phyloP scores from a whole-genome alignment of 2,113 vertebrate species.

The Micronycteris hirsuta region DNA sequence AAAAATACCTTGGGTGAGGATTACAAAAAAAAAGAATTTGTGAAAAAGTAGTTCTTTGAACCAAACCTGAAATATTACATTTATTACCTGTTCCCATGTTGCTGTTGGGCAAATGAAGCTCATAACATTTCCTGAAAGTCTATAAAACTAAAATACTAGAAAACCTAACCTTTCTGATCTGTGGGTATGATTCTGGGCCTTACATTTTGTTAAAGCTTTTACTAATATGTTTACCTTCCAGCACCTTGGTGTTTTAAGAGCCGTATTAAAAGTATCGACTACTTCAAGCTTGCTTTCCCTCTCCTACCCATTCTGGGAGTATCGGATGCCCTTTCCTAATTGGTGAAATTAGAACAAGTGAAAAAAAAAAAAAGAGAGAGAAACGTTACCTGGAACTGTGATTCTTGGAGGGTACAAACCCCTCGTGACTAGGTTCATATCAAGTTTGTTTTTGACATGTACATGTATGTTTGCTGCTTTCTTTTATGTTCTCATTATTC shows the following conservation, averaged over 20 bases:
- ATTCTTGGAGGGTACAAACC: not conserved
- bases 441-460: not conserved
- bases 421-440: not conserved
- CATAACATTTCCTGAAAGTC: not conserved
- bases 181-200: not conserved
- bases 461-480: not conserved
- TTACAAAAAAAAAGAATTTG: not conserved
- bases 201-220: not conserved
- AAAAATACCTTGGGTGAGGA: no score
- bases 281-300: not conserved
- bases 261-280: not conserved
- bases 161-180: not conserved
- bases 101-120: not conserved
- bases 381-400: not conserved
- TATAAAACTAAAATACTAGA: not conserved
- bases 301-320: not conserved
- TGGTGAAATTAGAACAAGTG: not conserved
- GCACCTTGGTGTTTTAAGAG: not conserved
- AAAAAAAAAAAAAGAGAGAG: not conserved
- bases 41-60: not conserved
- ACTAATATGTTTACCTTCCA: not conserved
- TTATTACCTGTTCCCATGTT: not conserved
- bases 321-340: not conserved
- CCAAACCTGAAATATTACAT: not conserved
- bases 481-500: not conserved